Evolutionary conservation across 2,797 vertebrate genomes (phyloP).

Genomic region (Sparidentex hasta): DNA sequence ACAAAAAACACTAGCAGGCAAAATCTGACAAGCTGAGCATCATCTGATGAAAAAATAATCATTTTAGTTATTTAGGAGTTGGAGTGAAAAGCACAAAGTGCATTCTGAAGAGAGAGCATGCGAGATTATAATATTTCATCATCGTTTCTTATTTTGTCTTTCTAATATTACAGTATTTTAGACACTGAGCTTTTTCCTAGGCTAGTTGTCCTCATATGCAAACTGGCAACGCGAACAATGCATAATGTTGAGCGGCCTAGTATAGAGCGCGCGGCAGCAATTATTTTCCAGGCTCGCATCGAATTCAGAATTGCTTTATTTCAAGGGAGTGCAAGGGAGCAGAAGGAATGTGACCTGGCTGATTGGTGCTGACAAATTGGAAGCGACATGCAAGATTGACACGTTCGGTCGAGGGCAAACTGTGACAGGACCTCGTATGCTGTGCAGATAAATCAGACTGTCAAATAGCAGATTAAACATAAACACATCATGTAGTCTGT

Average conservation of each 20-base stretch:
- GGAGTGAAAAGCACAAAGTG: constrained; percentile 21
- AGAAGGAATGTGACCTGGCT: constrained; percentile 21
- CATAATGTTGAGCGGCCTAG: constrained; percentile 2
- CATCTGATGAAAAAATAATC: constrained; percentile 41
- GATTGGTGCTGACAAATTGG: constrained; percentile 50
- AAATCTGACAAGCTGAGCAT: constrained; percentile 49
- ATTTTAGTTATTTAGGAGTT: constrained; percentile 38
- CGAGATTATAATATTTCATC: constrained; percentile 31
- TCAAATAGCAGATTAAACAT: constrained; percentile 34
- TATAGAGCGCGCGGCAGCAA: background rate
- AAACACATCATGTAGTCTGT: constrained; percentile 9
- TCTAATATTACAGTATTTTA: background rate
- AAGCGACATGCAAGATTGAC: constrained; percentile 45
- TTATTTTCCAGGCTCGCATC: constrained; percentile 18
- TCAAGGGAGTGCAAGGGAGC: background rate
- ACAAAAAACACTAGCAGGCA: constrained; percentile 39
- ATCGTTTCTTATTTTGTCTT: background rate
- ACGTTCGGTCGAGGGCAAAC: constrained; percentile 23
- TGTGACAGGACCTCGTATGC: constrained; percentile 20
- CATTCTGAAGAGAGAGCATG: background rate
- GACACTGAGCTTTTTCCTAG: background rate
- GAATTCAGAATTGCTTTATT: constrained; percentile 30
- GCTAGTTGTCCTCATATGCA: background rate
- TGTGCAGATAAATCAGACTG: constrained; percentile 22
- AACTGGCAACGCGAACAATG: constrained; percentile 12